Evolutionary conservation across 2,113 vertebrate genomes (phyloP), one percentile per base, ranked within the genome.

Genomic region (Platichthys flesus): DNA sequence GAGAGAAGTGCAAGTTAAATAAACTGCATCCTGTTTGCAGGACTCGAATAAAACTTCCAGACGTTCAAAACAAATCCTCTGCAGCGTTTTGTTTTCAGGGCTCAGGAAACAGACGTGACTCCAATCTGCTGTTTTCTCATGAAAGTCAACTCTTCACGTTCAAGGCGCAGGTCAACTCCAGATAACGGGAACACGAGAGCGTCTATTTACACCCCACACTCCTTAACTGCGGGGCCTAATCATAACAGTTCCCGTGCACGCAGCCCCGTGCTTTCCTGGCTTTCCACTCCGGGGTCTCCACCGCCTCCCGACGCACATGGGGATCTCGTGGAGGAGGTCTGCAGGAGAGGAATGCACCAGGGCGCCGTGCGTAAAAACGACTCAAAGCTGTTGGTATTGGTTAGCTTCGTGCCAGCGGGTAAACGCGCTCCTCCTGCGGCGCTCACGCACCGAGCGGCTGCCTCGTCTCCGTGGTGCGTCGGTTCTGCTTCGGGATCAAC

Each of bases 211-310:
- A 45, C 59, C 52, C 58, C 51, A 60, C 69, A 56, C 24, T 28
- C 67, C 9, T 55, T 23, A 67, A 61, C 81, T 70, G 72, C 67
- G 35, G 87, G 82, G 90, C 89, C 90, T 86, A 47, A 80, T 82
- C 47, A 63, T 45, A 40, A 77, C 49, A 78, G 28, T 78, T 81
- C 52, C 79, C 68, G 58, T 57, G 58, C 42, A 86, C 49, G 15
- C 66, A 85, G 79, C 91, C 84, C 63, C 79, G 87, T 91, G 59
- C 74, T 91, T 88, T 91, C 89, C 89, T 90, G 76, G 71, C 70
- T 81, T 79, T 64, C 72, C 55, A 14, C 79, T 90, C 76, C 80
- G 62, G 52, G 59, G 79, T 74, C 72, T 78, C 65, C 73, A 12
- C 26, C 42, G 74, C 78, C 67, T 85, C 69, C 68, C 69, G 60